These are phyloP conservation scores for Sycophila sp. DNA, from an alignment of 1,140 invertebrate genomes.

Conservation along the genomic window DNA sequence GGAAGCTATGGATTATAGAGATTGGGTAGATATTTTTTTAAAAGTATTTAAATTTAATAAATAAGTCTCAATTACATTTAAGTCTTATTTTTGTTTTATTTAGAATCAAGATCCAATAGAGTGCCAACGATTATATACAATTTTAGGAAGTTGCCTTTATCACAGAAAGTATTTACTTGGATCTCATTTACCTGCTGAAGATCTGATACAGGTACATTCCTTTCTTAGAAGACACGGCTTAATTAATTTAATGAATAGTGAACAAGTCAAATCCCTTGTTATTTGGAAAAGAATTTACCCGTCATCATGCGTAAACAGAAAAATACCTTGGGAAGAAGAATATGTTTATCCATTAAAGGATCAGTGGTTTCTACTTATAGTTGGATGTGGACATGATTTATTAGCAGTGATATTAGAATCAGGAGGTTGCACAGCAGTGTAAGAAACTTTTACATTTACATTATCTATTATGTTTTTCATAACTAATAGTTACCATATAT, in stretches of 20 bases:
- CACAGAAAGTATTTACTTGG: constrained; percentile 77
- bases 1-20: constrained; percentile 83
- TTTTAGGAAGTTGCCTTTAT: constrained; percentile 79
- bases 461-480: neutral
- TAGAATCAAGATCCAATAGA: constrained; percentile 82
- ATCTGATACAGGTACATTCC: constrained; percentile 76
- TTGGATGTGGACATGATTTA: constrained; percentile 77
- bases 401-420: constrained; percentile 79
- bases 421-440: constrained; percentile 69
- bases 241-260: constrained; percentile 72
- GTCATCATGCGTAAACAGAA: constrained; percentile 59
- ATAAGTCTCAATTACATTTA: neutral
- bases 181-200: constrained; percentile 76
- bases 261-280: constrained; percentile 76
- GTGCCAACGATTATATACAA: constrained; percentile 80
- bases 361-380: constrained; percentile 78
- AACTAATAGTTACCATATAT: too few species aligned
- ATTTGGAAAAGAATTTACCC: constrained; percentile 80
- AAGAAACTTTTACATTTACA: constrained; percentile 27
- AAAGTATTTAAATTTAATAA: constrained; percentile 25
- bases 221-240: constrained; percentile 77
- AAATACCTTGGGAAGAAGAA: constrained; percentile 32
- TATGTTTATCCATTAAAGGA: constrained; percentile 49
- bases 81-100: constrained; percentile 34
- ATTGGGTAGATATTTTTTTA: constrained; percentile 71